Base-by-base conservation (phyloP, 2,888 invertebrate genomes). In the Polietes domitor region DNA sequence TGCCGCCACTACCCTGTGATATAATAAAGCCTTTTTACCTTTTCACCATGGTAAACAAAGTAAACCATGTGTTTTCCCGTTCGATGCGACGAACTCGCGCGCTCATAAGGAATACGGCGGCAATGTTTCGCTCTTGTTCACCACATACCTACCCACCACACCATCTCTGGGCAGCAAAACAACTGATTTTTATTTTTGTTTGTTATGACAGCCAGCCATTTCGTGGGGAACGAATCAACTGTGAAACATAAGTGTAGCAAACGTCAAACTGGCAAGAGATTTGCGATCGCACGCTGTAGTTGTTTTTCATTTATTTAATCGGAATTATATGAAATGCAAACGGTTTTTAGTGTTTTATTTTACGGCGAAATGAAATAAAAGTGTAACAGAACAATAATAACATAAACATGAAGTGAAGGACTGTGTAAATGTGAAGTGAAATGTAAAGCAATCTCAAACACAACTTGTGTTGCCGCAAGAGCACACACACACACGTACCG, bases 171-270 rank as follows among this genome's bases (percentile, higher is more conserved):
- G 15, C 72, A 73, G 73, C 50, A 65, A 68, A 72, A 70, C 79
- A 80, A 81, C 77, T 81, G 78, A 78, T 78, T 84, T 77, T 50
- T n/a, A n/a, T n/a, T n/a, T n/a, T n/a, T n/a, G n/a, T n/a, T n/a
- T 84, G 70, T 76, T 78, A 76, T 84, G 84, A 84, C 84, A 84
- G 28, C 50, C 32, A 41, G 32, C 10, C 37, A 55, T n/a, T 73
- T 77, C 47, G 12, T 71, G 61, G 58, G 82, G 76, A 81, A 83
- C 75, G 43, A 53, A 75, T 41, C 70, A 53, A n/a, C 10, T 9
- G n/a, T n/a, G 82, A 78, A 87, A 85, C 86, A 83, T 65, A 87
- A 86, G 74, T 84, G 77, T 80, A 81, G 71, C 65, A 83, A 86
- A 85, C 82, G 85, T 86, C 85, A 86, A 81, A 79, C 77, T 71